Percentiles rank a stretch among this genome's conserved stretches.
Conservation (phyloP, 2,113 vertebrate species). For the Athene cunicularia region DNA sequence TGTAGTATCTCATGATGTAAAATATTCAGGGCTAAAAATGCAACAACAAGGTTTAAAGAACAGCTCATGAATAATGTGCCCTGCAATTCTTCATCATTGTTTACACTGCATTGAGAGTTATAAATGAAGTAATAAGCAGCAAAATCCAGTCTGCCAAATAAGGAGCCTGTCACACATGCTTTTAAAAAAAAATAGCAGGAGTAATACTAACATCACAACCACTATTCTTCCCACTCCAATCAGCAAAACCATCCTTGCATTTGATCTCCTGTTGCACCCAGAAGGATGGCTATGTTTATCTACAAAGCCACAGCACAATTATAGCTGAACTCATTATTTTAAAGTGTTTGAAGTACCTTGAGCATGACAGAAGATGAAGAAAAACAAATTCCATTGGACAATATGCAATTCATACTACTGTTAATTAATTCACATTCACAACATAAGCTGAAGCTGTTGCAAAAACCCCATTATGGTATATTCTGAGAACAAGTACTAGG, state of each 20-base stretch:
- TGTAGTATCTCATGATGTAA: not conserved
- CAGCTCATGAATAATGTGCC: not conserved
- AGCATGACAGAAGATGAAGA: not conserved
- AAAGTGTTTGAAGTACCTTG: not conserved
- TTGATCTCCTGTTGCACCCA: not conserved
- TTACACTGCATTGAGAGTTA: slow-evolving; percentile 8
- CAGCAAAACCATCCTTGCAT: not conserved
- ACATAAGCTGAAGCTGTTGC: not conserved
- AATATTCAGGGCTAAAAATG: not conserved
- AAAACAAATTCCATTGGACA: not conserved
- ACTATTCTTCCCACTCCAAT: not conserved
- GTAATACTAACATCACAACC: not conserved
- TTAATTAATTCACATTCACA: slow-evolving; percentile 31
- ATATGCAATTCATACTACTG: not conserved
- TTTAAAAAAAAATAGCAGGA: not conserved
- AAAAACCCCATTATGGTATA: not conserved
- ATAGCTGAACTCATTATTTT: not conserved
- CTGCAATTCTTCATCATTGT: not conserved
- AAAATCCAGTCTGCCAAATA: not conserved
- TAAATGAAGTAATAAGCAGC: slow-evolving; percentile 5
- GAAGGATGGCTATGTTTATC: not conserved
- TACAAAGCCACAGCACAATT: not conserved
- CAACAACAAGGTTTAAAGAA: not conserved
- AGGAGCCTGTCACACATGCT: not conserved
- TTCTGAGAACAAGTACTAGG: not conserved